Evolutionary conservation across 2,888 invertebrate genomes (phyloP).

Genomic region (Mythimna loreyi): DNA sequence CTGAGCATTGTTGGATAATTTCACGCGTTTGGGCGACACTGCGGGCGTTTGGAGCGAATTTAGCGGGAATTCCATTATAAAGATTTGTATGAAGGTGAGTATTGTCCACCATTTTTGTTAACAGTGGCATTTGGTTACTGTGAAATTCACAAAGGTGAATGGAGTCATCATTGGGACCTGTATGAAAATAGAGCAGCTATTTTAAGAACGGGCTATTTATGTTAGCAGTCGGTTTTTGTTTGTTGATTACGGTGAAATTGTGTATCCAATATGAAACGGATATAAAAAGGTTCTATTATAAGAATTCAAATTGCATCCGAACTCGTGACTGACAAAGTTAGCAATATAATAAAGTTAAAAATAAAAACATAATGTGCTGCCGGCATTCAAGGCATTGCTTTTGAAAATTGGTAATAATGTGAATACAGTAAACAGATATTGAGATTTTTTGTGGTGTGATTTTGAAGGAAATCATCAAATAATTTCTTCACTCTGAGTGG

Average conservation of each 20-base stretch:
- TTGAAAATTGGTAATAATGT: not conserved
- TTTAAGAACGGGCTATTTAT: constrained; percentile 37
- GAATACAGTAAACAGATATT: not conserved
- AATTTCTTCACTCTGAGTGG: no score
- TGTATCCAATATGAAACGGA: not conserved
- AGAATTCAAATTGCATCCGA: not conserved
- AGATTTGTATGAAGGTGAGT: constrained; percentile 73
- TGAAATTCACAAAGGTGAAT: constrained; percentile 68
- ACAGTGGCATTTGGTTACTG: constrained; percentile 72
- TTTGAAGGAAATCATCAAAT: no score
- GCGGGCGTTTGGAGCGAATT: constrained; percentile 84
- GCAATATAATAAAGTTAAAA: not conserved
- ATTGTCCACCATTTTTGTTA: constrained; percentile 73
- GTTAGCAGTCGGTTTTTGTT: constrained; percentile 26
- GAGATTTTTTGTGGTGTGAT: not conserved
- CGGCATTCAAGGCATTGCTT: not conserved
- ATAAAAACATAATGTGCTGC: not conserved
- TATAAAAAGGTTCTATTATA: not conserved
- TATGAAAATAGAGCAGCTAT: constrained; percentile 53
- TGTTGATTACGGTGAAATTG: constrained; percentile 32
- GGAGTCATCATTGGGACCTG: constrained; percentile 60
- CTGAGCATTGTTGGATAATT: constrained; percentile 87
- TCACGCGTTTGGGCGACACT: constrained; percentile 88
- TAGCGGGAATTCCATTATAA: constrained; percentile 80
- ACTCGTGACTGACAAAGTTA: not conserved